Evolutionary conservation across 2,888 invertebrate species (phyloP).

Genomic region (Sphaerophoria taeniata): DNA sequence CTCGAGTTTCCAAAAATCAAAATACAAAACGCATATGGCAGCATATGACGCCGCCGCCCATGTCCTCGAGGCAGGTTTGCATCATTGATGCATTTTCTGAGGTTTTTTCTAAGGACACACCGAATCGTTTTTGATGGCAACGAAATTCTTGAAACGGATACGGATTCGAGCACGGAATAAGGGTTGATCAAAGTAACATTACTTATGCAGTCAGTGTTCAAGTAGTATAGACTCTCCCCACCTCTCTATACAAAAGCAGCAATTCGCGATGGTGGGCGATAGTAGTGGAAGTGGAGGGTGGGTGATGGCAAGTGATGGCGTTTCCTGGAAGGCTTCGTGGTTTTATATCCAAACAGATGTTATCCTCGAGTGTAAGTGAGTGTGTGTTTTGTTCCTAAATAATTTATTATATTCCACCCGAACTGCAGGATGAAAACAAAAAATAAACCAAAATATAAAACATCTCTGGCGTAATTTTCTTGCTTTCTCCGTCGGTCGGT

Average conservation of each 20-base stretch:
- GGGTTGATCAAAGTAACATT: slow-evolving; percentile 48
- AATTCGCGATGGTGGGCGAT: neutral
- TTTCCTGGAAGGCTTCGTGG: slow-evolving; percentile 38
- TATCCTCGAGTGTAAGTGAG: slow-evolving; percentile 31
- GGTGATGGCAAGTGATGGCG: slow-evolving; percentile 23
- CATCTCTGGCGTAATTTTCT: slow-evolving; percentile 50
- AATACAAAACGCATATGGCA: slow-evolving; percentile 65
- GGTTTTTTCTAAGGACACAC: slow-evolving; percentile 55
- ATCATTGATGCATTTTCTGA: slow-evolving; percentile 66
- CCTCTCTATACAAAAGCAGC: neutral
- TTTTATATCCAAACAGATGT: slow-evolving; percentile 66
- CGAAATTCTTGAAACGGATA: neutral
- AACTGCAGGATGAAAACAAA: slow-evolving; percentile 39
- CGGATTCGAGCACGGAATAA: neutral
- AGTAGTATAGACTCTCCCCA: neutral
- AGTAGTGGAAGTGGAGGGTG: no score
- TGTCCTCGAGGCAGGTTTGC: slow-evolving; percentile 63
- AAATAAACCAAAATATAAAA: slow-evolving; percentile 6
- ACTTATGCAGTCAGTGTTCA: slow-evolving; percentile 35
- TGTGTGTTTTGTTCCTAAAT: slow-evolving; percentile 50
- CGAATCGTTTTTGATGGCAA: neutral
- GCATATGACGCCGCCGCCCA: slow-evolving; percentile 46
- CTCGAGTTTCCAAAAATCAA: neutral
- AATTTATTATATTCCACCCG: slow-evolving; percentile 60
- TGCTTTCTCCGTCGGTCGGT: slow-evolving; percentile 26